Evolutionary conservation across 2,113 vertebrate species (phyloP).

Genomic region (Progne subis): DNA sequence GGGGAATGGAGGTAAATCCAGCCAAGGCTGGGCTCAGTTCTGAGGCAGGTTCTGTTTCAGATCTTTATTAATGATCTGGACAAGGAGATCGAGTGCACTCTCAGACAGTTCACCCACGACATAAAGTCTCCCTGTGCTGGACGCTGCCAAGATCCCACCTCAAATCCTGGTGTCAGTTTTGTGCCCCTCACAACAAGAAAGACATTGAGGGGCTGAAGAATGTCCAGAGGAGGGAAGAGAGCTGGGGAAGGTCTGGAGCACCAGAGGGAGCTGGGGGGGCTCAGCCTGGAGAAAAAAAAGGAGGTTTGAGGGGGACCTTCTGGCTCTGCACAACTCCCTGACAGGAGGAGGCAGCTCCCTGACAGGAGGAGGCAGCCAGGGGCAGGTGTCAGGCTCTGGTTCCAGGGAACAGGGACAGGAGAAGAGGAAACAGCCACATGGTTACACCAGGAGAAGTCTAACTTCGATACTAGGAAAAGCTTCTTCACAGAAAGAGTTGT

Average conservation of each 20-base stretch:
- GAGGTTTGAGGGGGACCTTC: background rate
- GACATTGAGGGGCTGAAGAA: background rate
- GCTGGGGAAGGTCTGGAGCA: background rate
- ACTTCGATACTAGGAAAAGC: background rate
- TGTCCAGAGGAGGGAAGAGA: background rate
- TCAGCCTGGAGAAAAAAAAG: background rate
- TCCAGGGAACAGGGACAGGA: background rate
- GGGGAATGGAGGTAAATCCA: background rate
- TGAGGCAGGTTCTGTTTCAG: background rate
- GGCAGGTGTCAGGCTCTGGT: background rate
- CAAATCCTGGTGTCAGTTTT: background rate
- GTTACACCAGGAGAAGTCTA: background rate
- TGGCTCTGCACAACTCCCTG: background rate
- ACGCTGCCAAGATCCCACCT: background rate
- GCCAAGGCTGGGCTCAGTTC: background rate
- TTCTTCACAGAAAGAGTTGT: background rate
- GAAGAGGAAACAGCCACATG: background rate
- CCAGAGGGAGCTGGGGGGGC: too few relatives aligned
- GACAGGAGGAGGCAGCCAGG: background rate
- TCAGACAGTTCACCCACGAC: background rate
- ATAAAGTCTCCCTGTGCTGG: background rate
- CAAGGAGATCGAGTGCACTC: rapidly evolving
- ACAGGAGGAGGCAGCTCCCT: background rate
- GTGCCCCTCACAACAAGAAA: background rate
- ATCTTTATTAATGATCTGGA: background rate